Percentiles rank a stretch among this genome's conserved stretches.
Evolutionary conservation across 2,797 vertebrate species (phyloP).

Genomic region (Nasua narica): DNA sequence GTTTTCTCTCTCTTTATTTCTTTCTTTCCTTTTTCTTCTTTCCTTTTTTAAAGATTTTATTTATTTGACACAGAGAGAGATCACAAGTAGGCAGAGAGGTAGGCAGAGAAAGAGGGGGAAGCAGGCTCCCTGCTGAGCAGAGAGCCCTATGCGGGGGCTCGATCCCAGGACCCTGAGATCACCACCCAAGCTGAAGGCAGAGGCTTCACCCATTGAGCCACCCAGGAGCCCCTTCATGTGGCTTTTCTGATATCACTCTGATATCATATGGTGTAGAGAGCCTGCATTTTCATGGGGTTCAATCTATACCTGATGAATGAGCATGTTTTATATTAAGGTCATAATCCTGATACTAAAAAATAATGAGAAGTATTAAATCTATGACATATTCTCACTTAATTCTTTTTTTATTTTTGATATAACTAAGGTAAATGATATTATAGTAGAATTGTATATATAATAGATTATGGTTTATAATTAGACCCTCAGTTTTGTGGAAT

Average conservation of each 20-base stretch:
- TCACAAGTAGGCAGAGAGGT: too few relatives aligned
- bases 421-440: not conserved
- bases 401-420: not conserved
- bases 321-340: not conserved
- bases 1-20: not conserved
- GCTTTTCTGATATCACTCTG: not conserved
- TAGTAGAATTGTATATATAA: not conserved
- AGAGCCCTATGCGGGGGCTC: too few relatives aligned
- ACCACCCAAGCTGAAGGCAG: too few relatives aligned
- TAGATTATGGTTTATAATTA: not conserved
- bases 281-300: not conserved
- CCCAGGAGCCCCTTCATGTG: too few relatives aligned
- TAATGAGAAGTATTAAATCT: not conserved
- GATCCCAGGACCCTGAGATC: too few relatives aligned
- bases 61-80: too few relatives aligned
- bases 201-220: too few relatives aligned
- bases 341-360: not conserved
- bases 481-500: not conserved
- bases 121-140: too few relatives aligned
- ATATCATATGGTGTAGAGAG: not conserved
- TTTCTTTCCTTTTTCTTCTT: too few relatives aligned
- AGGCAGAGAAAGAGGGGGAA: too few relatives aligned
- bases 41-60: too few relatives aligned
- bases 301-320: not conserved
- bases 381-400: not conserved